Evolutionary conservation across 1,140 invertebrate species (phyloP).

Genomic region (Musca vetustissima): DNA sequence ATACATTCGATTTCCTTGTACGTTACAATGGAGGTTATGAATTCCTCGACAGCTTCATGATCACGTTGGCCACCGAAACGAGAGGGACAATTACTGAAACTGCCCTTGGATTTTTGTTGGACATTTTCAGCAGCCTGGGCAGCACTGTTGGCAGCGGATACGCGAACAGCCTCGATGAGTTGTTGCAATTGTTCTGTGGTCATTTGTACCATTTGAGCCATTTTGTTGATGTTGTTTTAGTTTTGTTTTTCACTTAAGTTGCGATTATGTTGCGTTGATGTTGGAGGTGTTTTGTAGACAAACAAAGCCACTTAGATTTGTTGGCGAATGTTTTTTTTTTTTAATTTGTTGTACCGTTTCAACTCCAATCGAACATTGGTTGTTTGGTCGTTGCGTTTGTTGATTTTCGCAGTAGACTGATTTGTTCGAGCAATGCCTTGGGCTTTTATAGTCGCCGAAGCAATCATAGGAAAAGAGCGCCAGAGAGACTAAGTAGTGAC

Average conservation of each 20-base stretch:
- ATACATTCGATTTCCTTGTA: slow-evolving; percentile 52
- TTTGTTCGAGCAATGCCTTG: background rate
- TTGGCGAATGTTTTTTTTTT: slow-evolving; percentile 26
- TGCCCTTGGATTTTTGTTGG: slow-evolving; percentile 38
- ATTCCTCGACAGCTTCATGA: slow-evolving; percentile 51
- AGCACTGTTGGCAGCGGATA: slow-evolving; percentile 2
- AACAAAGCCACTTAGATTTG: background rate
- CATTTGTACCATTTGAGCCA: slow-evolving; percentile 18
- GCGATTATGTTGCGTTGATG: background rate
- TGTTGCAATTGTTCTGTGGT: slow-evolving; percentile 23
- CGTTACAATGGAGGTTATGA: slow-evolving; percentile 44
- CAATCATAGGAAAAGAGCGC: background rate
- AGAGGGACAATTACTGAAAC: slow-evolving; percentile 46
- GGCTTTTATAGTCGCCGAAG: slow-evolving; percentile 2
- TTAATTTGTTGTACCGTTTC: background rate
- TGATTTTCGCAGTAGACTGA: slow-evolving; percentile 9
- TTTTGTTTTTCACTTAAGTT: slow-evolving; percentile 4
- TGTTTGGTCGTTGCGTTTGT: background rate
- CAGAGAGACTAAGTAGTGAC: no score
- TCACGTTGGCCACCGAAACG: slow-evolving; percentile 49
- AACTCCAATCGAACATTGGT: no score
- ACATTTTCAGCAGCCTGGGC: background rate
- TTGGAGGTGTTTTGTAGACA: background rate
- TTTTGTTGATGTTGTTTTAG: slow-evolving; percentile 16
- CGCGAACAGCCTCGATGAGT: slow-evolving; percentile 19